A percentile compares a stretch with the other conserved stretches of the same genome.
phyloP scores from a whole-genome alignment of 2,888 invertebrate genomes.

The Carabus problematicus region DNA sequence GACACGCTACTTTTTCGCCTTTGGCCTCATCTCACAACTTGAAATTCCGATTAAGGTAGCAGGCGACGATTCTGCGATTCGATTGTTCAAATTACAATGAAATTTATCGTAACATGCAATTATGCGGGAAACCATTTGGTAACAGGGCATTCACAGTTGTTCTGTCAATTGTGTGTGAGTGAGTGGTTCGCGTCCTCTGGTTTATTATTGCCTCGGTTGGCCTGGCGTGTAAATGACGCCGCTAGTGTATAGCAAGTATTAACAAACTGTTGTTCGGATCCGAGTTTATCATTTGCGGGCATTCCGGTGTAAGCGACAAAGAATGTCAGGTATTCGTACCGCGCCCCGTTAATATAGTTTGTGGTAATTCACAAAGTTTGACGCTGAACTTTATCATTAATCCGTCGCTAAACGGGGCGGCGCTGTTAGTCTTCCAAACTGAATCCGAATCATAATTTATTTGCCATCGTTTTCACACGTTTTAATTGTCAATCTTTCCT shows the following conservation, averaged over 20 bases:
- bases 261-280: not conserved
- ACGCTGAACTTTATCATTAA: conserved; percentile 22
- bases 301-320: conserved; percentile 28
- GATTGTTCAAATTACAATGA: conserved; percentile 21
- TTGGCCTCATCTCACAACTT: too few species aligned
- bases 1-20: too few species aligned
- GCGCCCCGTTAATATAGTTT: conserved; percentile 35
- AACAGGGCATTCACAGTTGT: conserved; percentile 5
- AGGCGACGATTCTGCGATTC: too few species aligned
- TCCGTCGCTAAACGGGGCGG: conserved; percentile 27
- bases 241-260: not conserved
- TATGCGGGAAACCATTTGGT: conserved; percentile 31
- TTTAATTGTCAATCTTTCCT: not conserved
- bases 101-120: conserved; percentile 37
- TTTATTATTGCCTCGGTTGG: too few species aligned
- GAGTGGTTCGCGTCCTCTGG: too few species aligned
- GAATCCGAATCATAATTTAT: conserved; percentile 1
- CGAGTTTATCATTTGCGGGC: conserved; percentile 16
- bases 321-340: conserved; percentile 31
- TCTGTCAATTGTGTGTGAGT: conserved; percentile 21
- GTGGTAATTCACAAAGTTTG: conserved; percentile 34
- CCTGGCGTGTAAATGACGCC: not conserved
- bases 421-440: conserved; percentile 30
- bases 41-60: too few species aligned
- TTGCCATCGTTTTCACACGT: not conserved